Conservation (phyloP, 1,140 invertebrate species). For the Drosophila pectinifera region DNA sequence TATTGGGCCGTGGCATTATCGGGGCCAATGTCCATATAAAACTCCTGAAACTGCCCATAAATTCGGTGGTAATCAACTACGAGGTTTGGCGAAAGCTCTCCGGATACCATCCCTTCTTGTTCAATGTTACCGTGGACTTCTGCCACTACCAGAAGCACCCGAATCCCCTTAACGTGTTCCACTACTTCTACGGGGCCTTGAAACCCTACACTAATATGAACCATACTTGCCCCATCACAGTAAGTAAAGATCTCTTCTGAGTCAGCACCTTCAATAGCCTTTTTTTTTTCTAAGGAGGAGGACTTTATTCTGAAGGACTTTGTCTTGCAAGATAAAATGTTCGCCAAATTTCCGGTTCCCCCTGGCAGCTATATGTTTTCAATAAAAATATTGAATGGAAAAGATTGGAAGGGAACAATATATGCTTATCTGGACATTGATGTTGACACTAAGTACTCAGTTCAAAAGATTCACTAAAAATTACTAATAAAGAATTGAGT, state of each 20-base stretch:
- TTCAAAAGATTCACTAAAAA: constrained; percentile 4
- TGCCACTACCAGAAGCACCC: constrained; percentile 28
- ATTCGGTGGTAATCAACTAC: background rate
- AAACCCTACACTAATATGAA: constrained; percentile 28
- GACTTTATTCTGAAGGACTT: constrained; percentile 36
- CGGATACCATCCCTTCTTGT: constrained; percentile 49
- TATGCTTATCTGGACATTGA: constrained; percentile 13
- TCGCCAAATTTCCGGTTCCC: background rate
- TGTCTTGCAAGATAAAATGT: constrained; percentile 31
- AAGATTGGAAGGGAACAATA: background rate
- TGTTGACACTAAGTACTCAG: background rate
- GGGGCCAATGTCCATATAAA: constrained; percentile 11
- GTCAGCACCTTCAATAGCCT: accelerated
- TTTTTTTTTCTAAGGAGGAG: background rate
- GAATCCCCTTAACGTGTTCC: constrained; percentile 21
- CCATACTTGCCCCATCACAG: constrained; percentile 30
- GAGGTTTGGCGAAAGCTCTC: constrained; percentile 24
- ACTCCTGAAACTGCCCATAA: background rate
- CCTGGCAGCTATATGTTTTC: constrained; percentile 20
- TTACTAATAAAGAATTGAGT: too few relatives aligned
- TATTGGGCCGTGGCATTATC: constrained; percentile 39
- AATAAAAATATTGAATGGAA: background rate
- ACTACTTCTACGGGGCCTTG: constrained; percentile 14
- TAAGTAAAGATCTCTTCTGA: constrained; percentile 1
- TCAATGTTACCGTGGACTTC: constrained; percentile 21